Base-by-base conservation (phyloP, 2,888 invertebrate species). In the Coremacera marginata region DNA sequence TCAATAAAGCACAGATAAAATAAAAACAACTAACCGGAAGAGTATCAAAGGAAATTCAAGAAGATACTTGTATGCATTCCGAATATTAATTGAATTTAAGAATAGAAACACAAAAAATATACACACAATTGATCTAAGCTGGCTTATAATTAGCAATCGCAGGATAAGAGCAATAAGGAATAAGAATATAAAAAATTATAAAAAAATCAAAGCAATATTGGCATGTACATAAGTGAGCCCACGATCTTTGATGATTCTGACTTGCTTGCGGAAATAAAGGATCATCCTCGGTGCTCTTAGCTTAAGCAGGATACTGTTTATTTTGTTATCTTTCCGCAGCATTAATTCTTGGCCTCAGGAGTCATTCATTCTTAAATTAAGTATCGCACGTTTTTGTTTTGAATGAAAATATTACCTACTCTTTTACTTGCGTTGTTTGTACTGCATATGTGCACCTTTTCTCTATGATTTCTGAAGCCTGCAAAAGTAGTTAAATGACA, bases 91-190 rank as follows among this genome's bases (percentile, higher is more conserved):
- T 27, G 57, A 25, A 27, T 11, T 57, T 55, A 7, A 1, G 16
- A 14, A 51, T 27, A n/a, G 22, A 34, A 55, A 34, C 67, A 55
- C 49, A 49, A 51, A 34, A 63, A 51, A 19, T 25, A 16, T 27
- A 34, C 44, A 52, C 74, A 19, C 74, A 67, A 74, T 74, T 74
- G 74, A 25, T 9, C 27, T 74, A 55, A 74, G 65, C 55, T 67
- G 67, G 55, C 65, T 55, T 55, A 65, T 14, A 65, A 52, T 67
- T 52, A 65, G 22, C 71, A 22, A 60, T 63, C 14, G 52, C 68
- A 49, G 51, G 60, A 70, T 60, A 22, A 71, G 31, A 16, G 31
- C 7, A 22, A 16, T 11, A 5, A 11, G 1, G 7, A 44, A n/a
- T n/a, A n/a, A n/a, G n/a, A 44, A 44, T 14, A 14, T 44, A 11